Evolutionary conservation across 1,140 invertebrate species (phyloP).

Genomic region (Asobara japonica): DNA sequence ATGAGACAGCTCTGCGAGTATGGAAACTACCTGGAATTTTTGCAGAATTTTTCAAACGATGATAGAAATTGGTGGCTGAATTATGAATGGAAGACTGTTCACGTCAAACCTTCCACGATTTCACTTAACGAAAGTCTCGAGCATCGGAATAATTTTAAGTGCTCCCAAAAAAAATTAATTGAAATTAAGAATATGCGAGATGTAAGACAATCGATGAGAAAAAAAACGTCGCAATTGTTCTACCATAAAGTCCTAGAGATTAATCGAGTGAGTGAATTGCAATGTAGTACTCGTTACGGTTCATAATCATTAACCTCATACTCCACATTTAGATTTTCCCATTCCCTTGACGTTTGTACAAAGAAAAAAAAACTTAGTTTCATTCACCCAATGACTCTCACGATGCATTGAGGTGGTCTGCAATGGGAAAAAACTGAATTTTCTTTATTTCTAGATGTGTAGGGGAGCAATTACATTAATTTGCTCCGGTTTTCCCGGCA

Average conservation of each 20-base stretch:
- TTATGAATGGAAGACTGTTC: too few species aligned
- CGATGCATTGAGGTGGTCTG: background rate
- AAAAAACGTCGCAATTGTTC: background rate
- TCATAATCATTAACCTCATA: conserved; percentile 12
- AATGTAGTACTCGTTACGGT: background rate
- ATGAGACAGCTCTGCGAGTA: too few species aligned
- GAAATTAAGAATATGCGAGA: background rate
- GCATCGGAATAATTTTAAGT: background rate
- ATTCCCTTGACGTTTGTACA: background rate
- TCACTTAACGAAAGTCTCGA: background rate
- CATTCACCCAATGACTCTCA: background rate
- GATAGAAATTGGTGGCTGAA: too few species aligned
- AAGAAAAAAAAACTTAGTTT: background rate
- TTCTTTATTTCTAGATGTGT: background rate
- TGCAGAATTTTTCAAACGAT: too few species aligned
- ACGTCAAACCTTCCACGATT: too few species aligned
- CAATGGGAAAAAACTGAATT: background rate
- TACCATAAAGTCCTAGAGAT: background rate
- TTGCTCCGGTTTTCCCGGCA: too few species aligned
- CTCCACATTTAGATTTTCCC: conserved; percentile 6
- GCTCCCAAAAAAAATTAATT: background rate
- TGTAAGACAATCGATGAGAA: background rate
- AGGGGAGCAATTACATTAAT: background rate
- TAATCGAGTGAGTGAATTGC: conserved; percentile 6
- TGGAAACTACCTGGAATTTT: too few species aligned